Percentiles rank a stretch among this genome's conserved stretches.
These are phyloP conservation scores for Ciconia nigra DNA, from an alignment of 2,797 vertebrate species.

Conservation along the genomic window DNA sequence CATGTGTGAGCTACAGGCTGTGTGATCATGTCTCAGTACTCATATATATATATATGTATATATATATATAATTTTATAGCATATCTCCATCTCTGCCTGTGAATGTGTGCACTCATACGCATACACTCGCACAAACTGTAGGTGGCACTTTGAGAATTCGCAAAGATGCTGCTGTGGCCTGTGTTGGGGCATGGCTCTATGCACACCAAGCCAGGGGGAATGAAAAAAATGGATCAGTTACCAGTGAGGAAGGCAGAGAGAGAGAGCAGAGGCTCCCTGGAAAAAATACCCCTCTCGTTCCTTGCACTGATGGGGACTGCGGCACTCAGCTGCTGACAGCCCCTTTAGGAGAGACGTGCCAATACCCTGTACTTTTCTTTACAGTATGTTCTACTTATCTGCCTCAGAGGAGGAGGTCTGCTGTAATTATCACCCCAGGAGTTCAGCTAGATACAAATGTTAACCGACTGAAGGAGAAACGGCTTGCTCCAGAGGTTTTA, in stretches of 20 bases:
- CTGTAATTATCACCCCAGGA: constrained; percentile 1
- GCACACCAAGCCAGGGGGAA: not conserved
- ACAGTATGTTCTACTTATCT: constrained; percentile 14
- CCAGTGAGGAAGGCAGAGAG: not conserved
- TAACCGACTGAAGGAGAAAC: not conserved
- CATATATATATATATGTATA: not conserved
- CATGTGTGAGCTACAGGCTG: not conserved
- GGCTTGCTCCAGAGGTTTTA: not conserved
- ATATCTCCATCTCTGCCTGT: not conserved
- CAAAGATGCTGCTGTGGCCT: not conserved
- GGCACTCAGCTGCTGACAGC: not conserved
- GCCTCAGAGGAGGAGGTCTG: not conserved
- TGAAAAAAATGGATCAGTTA: not conserved
- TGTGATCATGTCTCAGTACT: not conserved
- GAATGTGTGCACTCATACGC: not conserved
- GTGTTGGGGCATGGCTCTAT: not conserved
- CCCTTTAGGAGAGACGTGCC: not conserved
- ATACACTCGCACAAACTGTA: constrained; percentile 9
- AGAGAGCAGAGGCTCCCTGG: not conserved
- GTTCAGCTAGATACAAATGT: not conserved
- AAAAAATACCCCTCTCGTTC: not conserved
- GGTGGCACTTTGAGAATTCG: constrained; percentile 56
- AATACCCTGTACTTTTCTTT: not conserved
- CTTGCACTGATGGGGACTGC: rapidly evolving
- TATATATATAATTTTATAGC: not conserved